Evolutionary conservation across 2,113 vertebrate species (phyloP).

Genomic region (Monarcha castaneiventris): DNA sequence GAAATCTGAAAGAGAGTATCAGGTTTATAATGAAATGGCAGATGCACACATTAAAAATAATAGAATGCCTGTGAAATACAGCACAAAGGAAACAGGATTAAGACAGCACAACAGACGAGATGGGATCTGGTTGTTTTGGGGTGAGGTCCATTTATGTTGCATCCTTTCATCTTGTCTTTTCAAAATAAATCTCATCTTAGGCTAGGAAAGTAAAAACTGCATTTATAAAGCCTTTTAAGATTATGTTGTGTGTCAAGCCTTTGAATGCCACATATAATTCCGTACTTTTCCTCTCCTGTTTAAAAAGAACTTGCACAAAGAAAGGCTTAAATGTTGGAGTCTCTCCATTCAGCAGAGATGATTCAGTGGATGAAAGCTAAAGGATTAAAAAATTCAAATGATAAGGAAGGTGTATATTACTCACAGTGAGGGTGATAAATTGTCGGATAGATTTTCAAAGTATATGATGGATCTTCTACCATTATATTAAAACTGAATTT

Average conservation of each 20-base stretch:
- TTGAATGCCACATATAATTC: not conserved
- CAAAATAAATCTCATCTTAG: not conserved
- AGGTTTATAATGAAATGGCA: not conserved
- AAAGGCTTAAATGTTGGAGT: not conserved
- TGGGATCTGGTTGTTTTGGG: not conserved
- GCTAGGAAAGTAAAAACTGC: not conserved
- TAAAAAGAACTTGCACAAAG: not conserved
- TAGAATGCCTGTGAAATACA: not conserved
- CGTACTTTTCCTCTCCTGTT: not conserved
- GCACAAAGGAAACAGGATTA: not conserved
- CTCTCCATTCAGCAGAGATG: not conserved
- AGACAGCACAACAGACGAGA: not conserved
- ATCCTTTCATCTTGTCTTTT: not conserved
- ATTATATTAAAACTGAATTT: not conserved
- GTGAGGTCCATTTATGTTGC: not conserved
- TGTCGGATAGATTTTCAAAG: not conserved
- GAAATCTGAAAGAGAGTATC: conserved; percentile 84
- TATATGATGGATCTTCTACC: not conserved
- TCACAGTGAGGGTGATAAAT: not conserved
- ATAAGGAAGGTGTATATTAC: not conserved
- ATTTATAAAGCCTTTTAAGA: not conserved
- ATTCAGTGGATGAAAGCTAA: not conserved
- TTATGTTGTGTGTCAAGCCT: not conserved
- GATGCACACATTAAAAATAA: not conserved
- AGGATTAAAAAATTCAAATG: not conserved